Percentiles rank a stretch among this genome's conserved stretches.
phyloP scores from a whole-genome alignment of 2,113 vertebrate species.

The Campylomormyrus numenius region DNA sequence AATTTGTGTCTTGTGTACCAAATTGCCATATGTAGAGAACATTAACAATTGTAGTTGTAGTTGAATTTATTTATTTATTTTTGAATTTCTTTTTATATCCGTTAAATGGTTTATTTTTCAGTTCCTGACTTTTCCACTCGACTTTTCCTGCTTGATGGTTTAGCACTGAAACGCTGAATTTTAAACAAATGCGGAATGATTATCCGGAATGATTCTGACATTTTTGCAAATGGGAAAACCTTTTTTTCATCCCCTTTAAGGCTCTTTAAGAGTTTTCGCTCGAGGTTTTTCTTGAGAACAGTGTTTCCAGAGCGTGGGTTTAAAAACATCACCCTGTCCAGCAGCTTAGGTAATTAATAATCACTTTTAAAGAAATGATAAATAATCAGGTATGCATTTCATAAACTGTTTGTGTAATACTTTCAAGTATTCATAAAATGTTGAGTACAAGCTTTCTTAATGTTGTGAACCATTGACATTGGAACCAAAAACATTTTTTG shows the following conservation, averaged over 20 bases:
- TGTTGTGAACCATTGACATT: background rate
- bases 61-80: slow-evolving; percentile 21
- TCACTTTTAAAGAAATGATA: background rate
- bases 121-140: background rate
- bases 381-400: background rate
- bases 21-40: background rate
- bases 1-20: background rate
- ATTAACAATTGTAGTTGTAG: background rate
- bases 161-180: background rate
- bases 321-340: background rate
- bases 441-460: background rate
- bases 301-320: background rate
- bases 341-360: background rate
- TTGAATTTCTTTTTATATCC: background rate
- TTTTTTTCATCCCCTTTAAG: background rate
- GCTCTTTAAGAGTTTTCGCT: background rate
- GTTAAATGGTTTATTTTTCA: background rate
- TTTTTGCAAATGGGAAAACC: background rate
- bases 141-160: background rate
- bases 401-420: background rate
- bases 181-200: background rate
- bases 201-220: background rate
- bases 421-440: background rate
- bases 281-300: background rate
- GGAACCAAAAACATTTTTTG: background rate